A percentile compares a stretch with the other conserved stretches of the same genome.
Evolutionary conservation across 92 coral and sea anemone species (phyloP).

Genomic region (Zoanthus sociatus): DNA sequence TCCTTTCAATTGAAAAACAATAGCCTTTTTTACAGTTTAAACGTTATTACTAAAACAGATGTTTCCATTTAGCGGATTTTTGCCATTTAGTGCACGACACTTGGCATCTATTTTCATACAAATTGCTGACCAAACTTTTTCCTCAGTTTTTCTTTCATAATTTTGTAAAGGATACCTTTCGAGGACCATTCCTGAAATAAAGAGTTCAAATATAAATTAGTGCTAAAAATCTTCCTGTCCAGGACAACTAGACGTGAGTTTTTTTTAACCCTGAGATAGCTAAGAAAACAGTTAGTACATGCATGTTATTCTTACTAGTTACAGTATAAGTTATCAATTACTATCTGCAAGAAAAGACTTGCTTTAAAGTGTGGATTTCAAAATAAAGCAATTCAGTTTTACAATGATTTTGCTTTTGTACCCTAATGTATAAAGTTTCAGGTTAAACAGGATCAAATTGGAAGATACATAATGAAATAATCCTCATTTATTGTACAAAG

Average conservation of each 20-base stretch:
- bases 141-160: too few species aligned
- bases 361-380: conserved; percentile 42
- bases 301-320: conserved; percentile 41
- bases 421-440: conserved; percentile 26
- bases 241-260: neutral
- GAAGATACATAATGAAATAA: conserved; percentile 19
- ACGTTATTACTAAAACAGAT: neutral
- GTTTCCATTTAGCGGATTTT: neutral
- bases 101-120: too few species aligned
- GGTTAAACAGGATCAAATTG: conserved; percentile 40
- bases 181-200: too few species aligned
- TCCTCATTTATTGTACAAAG: conserved; percentile 24
- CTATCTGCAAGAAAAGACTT: conserved; percentile 40
- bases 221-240: neutral
- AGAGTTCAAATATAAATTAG: too few species aligned
- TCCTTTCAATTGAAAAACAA: neutral
- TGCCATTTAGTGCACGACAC: neutral
- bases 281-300: conserved; percentile 28
- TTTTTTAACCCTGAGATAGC: conserved; percentile 8
- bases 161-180: too few species aligned
- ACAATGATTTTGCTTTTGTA: conserved; percentile 34
- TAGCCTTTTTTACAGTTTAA: too few species aligned
- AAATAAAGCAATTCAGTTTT: conserved; percentile 35
- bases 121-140: too few species aligned
- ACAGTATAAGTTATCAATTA: conserved; percentile 23